These are phyloP conservation scores for Mesocentrotus franciscanus DNA, from an alignment of 53 echinoderm and acorn worm species.

Conservation along the genomic window DNA sequence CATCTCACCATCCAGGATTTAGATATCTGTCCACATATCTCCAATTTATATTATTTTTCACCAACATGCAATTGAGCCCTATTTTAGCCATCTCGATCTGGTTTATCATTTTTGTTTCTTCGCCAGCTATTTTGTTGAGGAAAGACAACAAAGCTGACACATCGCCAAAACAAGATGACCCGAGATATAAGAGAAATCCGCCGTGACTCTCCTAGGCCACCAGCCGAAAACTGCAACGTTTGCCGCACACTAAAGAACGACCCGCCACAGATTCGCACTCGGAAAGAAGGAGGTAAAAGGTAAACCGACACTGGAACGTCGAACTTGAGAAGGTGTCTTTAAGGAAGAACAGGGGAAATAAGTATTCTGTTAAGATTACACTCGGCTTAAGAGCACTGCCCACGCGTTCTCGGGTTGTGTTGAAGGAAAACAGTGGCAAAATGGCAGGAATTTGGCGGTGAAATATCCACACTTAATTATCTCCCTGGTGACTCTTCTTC, in stretches of 20 bases:
- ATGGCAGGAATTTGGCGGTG: constrained; percentile 44
- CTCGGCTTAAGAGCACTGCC: constrained; percentile 44
- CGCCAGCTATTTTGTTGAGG: neutral
- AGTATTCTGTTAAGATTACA: constrained; percentile 10
- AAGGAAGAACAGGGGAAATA: neutral
- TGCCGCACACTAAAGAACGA: neutral
- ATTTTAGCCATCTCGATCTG: neutral
- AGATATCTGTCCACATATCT: too few relatives aligned
- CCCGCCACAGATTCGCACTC: neutral
- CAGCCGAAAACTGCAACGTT: neutral
- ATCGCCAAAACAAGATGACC: constrained; percentile 42
- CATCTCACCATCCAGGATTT: too few relatives aligned
- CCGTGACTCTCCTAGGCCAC: neutral
- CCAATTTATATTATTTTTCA: neutral
- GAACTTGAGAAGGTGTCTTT: neutral
- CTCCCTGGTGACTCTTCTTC: constrained; percentile 36
- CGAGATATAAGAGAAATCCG: neutral
- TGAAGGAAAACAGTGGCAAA: constrained; percentile 63
- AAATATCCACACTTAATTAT: constrained; percentile 63
- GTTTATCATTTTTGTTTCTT: neutral
- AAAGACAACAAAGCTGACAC: neutral
- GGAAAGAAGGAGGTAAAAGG: neutral
- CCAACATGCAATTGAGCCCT: neutral
- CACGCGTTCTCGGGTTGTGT: constrained; percentile 52
- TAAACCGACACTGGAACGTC: neutral